A percentile compares a stretch with the other conserved stretches of the same genome.
Conservation (phyloP, 2,888 invertebrate genomes). For the Drosophila peninsularis region DNA sequence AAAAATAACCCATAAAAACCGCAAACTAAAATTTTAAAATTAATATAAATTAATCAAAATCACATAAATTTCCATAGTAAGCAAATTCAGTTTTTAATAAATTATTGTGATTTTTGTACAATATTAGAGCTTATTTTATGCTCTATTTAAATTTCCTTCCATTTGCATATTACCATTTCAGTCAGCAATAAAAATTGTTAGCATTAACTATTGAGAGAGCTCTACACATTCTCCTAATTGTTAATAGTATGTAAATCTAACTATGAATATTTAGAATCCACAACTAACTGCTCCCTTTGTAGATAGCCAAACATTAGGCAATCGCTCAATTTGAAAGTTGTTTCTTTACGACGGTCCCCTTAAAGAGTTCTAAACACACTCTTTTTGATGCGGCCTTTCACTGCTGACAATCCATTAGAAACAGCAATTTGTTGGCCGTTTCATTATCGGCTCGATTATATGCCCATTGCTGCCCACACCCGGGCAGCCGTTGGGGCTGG, state of each 20-base stretch:
- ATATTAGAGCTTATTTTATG: neutral
- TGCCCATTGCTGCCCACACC: slow-evolving; percentile 48
- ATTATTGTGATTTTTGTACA: too few species aligned
- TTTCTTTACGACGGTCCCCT: slow-evolving; percentile 6
- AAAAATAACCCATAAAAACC: too few species aligned
- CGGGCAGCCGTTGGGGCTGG: slow-evolving; percentile 18
- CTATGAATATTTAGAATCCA: neutral
- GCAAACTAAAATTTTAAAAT: too few species aligned
- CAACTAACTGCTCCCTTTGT: slow-evolving; percentile 2
- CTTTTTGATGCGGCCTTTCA: slow-evolving; percentile 35
- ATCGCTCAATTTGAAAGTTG: slow-evolving; percentile 13
- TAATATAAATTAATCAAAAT: too few species aligned
- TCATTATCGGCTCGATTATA: slow-evolving; percentile 70
- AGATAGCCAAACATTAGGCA: neutral
- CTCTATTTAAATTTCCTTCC: neutral
- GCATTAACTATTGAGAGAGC: neutral
- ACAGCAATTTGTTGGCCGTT: slow-evolving; percentile 37
- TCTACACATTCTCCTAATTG: neutral
- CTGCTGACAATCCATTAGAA: slow-evolving; percentile 23
- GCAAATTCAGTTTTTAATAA: too few species aligned
- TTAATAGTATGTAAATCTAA: slow-evolving; percentile 4
- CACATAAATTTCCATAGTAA: too few species aligned
- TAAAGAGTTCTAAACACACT: slow-evolving; percentile 33
- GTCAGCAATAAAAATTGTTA: neutral
- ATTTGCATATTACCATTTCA: slow-evolving; percentile 1